Percentiles rank a stretch among this genome's conserved stretches.
Conservation (phyloP, 2,888 invertebrate species). For the Pollenia amentaria region DNA sequence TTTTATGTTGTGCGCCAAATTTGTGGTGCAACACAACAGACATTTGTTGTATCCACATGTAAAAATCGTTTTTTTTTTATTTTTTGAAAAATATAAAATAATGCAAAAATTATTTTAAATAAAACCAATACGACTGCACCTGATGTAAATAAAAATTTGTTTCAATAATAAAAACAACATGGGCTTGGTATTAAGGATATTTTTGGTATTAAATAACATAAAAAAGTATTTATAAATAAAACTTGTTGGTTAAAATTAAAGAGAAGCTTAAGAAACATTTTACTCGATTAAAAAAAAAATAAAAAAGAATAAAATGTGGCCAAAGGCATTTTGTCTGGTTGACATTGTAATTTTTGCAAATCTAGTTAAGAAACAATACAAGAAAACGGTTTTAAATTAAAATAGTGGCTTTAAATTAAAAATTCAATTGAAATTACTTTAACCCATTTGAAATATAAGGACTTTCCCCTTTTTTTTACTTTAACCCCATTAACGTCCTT, state of each 20-base stretch:
- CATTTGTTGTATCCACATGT: conserved; percentile 49
- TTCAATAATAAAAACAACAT: conserved; percentile 38
- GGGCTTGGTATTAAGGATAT: background rate
- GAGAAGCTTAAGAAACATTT: background rate
- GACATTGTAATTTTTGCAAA: too few species aligned
- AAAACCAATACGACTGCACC: background rate
- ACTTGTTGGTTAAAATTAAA: background rate
- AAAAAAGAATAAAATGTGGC: too few species aligned
- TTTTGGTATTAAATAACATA: background rate
- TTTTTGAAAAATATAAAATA: conserved; percentile 14
- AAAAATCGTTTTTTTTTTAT: conserved; percentile 7
- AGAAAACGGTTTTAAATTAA: too few species aligned
- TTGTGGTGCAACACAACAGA: conserved; percentile 69
- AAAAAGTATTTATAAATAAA: background rate
- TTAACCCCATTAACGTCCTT: too few species aligned
- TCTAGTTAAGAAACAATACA: too few species aligned
- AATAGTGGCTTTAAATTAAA: too few species aligned
- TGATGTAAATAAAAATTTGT: conserved; percentile 6
- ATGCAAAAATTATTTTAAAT: conserved; percentile 11
- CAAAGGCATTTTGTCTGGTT: too few species aligned
- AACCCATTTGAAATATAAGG: too few species aligned
- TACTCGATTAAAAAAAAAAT: background rate
- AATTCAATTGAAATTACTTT: too few species aligned
- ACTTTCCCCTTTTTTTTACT: too few species aligned
- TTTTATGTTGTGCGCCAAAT: conserved; percentile 69